Base-by-base conservation (phyloP, 2,113 vertebrate genomes). In the Gavialis gangeticus region DNA sequence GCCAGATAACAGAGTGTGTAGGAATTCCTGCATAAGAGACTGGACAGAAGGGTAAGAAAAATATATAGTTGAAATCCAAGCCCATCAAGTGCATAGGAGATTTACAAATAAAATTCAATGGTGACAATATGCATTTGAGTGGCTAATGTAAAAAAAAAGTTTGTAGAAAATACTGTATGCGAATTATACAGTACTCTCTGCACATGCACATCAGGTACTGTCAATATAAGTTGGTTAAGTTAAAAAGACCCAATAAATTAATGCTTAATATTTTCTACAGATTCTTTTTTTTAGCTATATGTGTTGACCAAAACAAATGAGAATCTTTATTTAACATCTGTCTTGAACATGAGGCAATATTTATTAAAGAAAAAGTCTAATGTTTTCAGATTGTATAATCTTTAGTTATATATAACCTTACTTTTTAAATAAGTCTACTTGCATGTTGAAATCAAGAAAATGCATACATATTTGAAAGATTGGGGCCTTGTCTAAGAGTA, bases 161-260 rank as follows among this genome's bases (percentile, higher is more conserved):
- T 37, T 71, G 34, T 37, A 37, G 30, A 71, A 71, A 10, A 12
- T 6, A 37, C 21, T 34, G 5, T 71, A 12, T 34, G 34, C 9
- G 22, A 22, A 71, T 71, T 37, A 71, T 6, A 37, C 22, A 5
- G 34, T 34, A 34, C 34, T 34, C 4, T 5, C 34, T 34, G 34
- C 34, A 24, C 11, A 71, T 34, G 19, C 37, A 8, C 14, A 27
- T 21, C 75, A 81, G 82, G 27, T 91, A 67, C 67, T 46, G 37
- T 10, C 22, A 95, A 87, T 57, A 67, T 8, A 71, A 58, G 78
- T 64, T 67, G 25, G 85, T 92, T 82, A 46, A 81, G 85, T 92
- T 82, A 46, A 81, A 81, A 80, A 14, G 10, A 81, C 6, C 21
- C 46, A 17, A 64, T 75, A 30, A 30, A 73, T 94, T 69, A 81